phyloP scores from a whole-genome alignment of 2,797 vertebrate genomes.

The Diceros bicornis region DNA sequence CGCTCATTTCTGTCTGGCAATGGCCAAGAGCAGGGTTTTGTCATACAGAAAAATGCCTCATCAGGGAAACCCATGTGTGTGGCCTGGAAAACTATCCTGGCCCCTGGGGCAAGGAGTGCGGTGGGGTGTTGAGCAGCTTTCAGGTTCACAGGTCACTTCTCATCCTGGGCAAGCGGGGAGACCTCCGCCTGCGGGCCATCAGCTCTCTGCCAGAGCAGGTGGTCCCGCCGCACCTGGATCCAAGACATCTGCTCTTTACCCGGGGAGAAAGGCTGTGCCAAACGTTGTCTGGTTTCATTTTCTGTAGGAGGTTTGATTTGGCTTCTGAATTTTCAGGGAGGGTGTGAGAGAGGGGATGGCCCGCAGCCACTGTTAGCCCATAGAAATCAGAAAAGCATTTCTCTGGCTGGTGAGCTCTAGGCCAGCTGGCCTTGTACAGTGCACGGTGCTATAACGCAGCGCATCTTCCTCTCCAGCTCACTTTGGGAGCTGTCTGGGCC shows the following conservation, averaged over 20 bases:
- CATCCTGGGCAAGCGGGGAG: not conserved
- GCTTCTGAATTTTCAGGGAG: constrained; percentile 39
- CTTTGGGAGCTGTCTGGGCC: not conserved
- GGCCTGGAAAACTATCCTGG: constrained; percentile 37
- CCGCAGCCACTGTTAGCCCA: not conserved
- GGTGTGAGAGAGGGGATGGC: not conserved
- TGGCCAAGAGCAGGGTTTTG: constrained; percentile 1
- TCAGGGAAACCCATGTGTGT: constrained; percentile 59
- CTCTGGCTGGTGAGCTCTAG: not conserved
- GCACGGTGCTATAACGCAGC: not conserved
- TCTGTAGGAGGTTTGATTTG: not conserved
- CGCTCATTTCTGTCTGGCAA: not conserved
- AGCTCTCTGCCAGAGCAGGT: constrained; percentile 12
- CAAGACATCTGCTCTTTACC: not conserved
- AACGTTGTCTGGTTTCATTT: not conserved
- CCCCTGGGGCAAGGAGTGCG: not conserved
- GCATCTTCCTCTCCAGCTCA: not conserved
- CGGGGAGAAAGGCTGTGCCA: not conserved
- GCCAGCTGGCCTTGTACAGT: not conserved
- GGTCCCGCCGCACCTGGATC: constrained; percentile 33
- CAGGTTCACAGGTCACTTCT: not conserved
- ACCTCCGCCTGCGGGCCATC: not conserved
- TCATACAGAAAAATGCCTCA: constrained; percentile 53
- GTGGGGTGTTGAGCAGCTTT: not conserved
- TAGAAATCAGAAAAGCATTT: not conserved